Conservation (phyloP, 2,888 invertebrate genomes). For the Barypeithes pellucidus region DNA sequence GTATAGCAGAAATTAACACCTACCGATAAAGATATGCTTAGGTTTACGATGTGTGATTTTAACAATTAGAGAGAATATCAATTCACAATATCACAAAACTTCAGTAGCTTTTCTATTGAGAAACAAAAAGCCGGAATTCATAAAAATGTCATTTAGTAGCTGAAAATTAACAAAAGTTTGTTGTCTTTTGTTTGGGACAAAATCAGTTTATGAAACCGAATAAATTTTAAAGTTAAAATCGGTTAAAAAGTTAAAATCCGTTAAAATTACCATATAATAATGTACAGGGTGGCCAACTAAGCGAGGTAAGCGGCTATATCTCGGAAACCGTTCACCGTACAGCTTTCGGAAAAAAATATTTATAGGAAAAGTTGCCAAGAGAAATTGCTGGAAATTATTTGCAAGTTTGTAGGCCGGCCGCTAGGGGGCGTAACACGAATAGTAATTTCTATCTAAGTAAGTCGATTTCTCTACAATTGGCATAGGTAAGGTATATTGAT, state of each 20-base stretch:
- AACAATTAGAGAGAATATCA: conserved; percentile 52
- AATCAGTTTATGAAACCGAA: neutral
- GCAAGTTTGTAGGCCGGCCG: too few relatives aligned
- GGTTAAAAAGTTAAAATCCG: neutral
- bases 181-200: neutral
- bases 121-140: neutral
- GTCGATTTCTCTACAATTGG: too few relatives aligned
- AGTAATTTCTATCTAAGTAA: too few relatives aligned
- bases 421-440: too few relatives aligned
- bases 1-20: conserved; percentile 52
- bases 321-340: too few relatives aligned
- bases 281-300: too few relatives aligned
- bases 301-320: too few relatives aligned
- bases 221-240: neutral
- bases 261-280: neutral
- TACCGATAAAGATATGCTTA: conserved; percentile 61
- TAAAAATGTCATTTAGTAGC: neutral
- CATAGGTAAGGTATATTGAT: too few relatives aligned
- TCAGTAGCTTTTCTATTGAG: conserved; percentile 32
- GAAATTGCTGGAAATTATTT: too few relatives aligned
- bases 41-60: conserved; percentile 52
- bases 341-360: too few relatives aligned
- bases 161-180: neutral
- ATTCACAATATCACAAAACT: conserved; percentile 56
- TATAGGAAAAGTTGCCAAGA: too few relatives aligned